Evolutionary conservation across 1,140 invertebrate species (phyloP).

Genomic region (Orchesella cincta): DNA sequence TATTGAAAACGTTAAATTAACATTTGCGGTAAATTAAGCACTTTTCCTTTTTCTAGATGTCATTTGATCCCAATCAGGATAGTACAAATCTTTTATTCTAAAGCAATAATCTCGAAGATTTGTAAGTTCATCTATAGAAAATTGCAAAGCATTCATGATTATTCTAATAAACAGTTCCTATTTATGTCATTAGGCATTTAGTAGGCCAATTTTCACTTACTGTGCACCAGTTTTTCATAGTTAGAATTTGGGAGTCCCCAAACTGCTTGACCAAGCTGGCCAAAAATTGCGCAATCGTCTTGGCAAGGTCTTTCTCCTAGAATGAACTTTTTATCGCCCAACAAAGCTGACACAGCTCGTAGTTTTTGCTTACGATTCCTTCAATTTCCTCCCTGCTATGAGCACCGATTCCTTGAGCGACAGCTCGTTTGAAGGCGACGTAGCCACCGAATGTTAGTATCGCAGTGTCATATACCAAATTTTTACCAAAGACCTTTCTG

Average conservation of each 20-base stretch:
- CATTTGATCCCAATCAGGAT: slow-evolving; percentile 33
- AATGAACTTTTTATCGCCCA: slow-evolving; percentile 43
- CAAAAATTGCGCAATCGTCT: slow-evolving; percentile 43
- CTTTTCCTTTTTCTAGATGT: slow-evolving; percentile 8
- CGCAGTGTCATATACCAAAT: not conserved
- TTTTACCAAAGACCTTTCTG: slow-evolving; percentile 4
- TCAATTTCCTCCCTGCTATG: slow-evolving; percentile 35
- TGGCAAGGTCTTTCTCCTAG: slow-evolving; percentile 38
- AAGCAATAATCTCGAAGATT: slow-evolving; percentile 35
- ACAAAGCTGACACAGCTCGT: slow-evolving; percentile 29
- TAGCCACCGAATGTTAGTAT: not conserved
- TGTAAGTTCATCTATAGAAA: slow-evolving; percentile 30
- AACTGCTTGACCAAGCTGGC: slow-evolving; percentile 10
- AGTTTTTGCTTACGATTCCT: slow-evolving; percentile 18
- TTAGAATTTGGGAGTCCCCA: slow-evolving; percentile 37
- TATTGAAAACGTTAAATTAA: too few species aligned
- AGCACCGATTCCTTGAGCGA: slow-evolving; percentile 38
- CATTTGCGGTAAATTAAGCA: too few species aligned
- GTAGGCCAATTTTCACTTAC: not conserved
- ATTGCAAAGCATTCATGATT: too few species aligned
- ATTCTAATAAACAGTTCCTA: too few species aligned
- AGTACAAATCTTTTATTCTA: slow-evolving; percentile 38
- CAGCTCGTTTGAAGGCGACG: not conserved
- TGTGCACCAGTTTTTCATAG: slow-evolving; percentile 33
- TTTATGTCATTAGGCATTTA: slow-evolving; percentile 7